Base-by-base conservation (phyloP, 1,140 invertebrate genomes). In the Drosophila sulfurigaster region DNA sequence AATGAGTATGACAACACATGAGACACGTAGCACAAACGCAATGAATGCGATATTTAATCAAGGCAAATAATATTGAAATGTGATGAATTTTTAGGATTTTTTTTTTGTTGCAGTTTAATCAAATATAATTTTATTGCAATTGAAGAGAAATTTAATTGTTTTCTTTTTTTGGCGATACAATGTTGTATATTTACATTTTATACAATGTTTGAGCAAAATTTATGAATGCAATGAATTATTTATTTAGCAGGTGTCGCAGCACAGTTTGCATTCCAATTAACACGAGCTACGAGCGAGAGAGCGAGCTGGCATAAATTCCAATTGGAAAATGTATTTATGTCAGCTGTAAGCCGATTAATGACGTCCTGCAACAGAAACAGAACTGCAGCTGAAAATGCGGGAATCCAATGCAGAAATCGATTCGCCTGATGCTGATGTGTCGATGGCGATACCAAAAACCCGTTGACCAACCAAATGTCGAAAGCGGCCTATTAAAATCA, bases 281-380 rank as follows among this genome's bases (percentile, higher is more conserved):
- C 78, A 81, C 81, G 57, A 63, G 16, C 11, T 45, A 35, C 41
- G 20, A 46, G n/a, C 16, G 6, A 5, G 30, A 30, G 48, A 52
- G 1, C 3, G 48, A 6, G 15, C 8, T 35, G 57, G 74, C 65
- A 81, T 78, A 85, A 74, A 83, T 83, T 83, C 49, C 58, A 85
- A 74, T 66, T 52, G 51, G 69, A 66, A 65, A 73, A 58, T 77
- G 80, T 83, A 83, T 83, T 85, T 78, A 81, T 83, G 78, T 85
- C 78, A 78, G 69, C 70, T 78, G 70, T 81, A 83, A 85, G 81
- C 81, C 81, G 81, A 85, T 85, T 85, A 85, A 85, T 86, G 78
- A 78, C 54, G 69, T 13, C 56, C 56, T 56, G 59, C 20, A 49
- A 79, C 38, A 49, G 72, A 49, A 81, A 75, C 45, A 58, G 49